Base-by-base conservation (phyloP, 2,888 invertebrate species). In the Drosophila incognita region DNA sequence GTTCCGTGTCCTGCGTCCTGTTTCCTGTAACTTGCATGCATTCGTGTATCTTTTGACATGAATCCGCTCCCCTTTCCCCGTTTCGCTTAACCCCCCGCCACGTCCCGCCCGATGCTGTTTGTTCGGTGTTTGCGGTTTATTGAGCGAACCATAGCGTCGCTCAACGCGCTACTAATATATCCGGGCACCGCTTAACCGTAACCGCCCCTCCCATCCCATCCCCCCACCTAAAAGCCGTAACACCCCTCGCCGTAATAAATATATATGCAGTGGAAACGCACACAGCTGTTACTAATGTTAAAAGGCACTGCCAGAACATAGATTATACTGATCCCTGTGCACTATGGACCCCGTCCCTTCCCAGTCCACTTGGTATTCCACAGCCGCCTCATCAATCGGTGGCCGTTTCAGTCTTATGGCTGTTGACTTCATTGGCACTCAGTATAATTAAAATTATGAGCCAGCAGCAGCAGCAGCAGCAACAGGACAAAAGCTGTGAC, bases 401-500 rank as follows among this genome's bases (percentile, higher is more conserved):
- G 67, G 60, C 67, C 86, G 77, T 59, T 86, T 86, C 77, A 74
- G 79, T 77, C 85, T 87, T 85, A 83, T 85, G 82, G 82, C 82
- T 85, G 80, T 82, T 87, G 86, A 87, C 89, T 88, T 86, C 89
- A 89, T 89, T 89, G 89, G 85, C 89, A 89, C 88, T 89, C 89
- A 89, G 87, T 89, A 89, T 89, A 89, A 89, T 89, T 89, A 89
- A 89, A 89, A 89, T 89, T 88, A 89, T 89, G 89, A 85, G 83
- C 76, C 82, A 68, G 58, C 72, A 77, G 76, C 36, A 68, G 54
- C 72, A 51, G 53, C 57, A 56, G 52, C 36, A 68, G 54, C 67
- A 54, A 64, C 62, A 69, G 80, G 73, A 79, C 83, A 82, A 83
- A 76, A 70, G 76, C 74, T 69, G 48, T 66, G 79, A 69, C 69